Conservation (phyloP, 2,113 vertebrate genomes). For the Paramormyrops kingsleyae region DNA sequence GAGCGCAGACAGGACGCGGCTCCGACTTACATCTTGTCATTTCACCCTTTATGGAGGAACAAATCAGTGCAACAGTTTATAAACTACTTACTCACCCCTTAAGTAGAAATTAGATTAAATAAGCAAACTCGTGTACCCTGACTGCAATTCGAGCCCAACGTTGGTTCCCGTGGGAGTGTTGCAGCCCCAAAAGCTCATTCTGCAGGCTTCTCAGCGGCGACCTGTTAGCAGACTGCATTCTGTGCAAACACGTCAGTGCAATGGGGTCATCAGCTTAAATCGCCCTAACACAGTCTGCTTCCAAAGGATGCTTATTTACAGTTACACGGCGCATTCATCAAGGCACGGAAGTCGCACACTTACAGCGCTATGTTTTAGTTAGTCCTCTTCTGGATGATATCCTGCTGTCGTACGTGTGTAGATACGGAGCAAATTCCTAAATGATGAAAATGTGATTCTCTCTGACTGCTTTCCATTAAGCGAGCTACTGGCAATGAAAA, state of each 20-base stretch:
- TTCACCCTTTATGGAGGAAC: background rate
- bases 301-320: background rate
- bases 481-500: background rate
- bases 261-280: background rate
- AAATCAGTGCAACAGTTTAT: background rate
- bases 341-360: background rate
- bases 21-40: background rate
- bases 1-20: background rate
- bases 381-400: constrained; percentile 8
- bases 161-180: background rate
- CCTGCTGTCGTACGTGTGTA: background rate
- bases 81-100: background rate
- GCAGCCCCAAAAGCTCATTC: constrained; percentile 14
- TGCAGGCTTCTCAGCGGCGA: constrained; percentile 28
- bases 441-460: background rate
- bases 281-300: background rate
- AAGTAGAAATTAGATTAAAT: background rate
- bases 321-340: no score
- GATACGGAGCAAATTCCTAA: background rate
- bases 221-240: constrained; percentile 8
- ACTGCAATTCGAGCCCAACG: background rate
- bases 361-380: background rate
- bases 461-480: background rate
- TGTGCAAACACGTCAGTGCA: background rate
- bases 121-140: constrained; percentile 8